phyloP scores from a whole-genome alignment of 2,113 vertebrate species.

The Caloenas nicobarica region DNA sequence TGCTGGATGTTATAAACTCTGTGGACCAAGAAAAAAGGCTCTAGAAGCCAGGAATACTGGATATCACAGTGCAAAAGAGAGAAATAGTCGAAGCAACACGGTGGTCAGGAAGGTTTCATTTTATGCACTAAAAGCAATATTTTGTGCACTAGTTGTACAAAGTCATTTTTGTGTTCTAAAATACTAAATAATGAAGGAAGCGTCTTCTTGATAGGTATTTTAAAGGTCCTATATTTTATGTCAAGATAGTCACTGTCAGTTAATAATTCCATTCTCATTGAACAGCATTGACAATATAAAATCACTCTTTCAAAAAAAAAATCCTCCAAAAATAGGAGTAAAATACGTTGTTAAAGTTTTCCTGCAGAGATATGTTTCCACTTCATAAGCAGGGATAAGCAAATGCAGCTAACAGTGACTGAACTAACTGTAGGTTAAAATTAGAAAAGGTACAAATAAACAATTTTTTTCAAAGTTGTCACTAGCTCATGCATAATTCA shows the following conservation, averaged over 20 bases:
- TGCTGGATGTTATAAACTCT: neutral
- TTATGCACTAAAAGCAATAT: neutral
- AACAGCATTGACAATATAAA: neutral
- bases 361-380: neutral
- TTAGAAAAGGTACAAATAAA: conserved; percentile 18
- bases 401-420: neutral
- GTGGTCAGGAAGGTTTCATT: neutral
- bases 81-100: neutral
- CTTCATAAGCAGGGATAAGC: neutral
- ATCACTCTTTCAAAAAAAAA: neutral
- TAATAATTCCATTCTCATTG: neutral
- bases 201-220: neutral
- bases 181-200: neutral
- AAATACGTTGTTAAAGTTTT: neutral
- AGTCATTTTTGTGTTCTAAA: neutral
- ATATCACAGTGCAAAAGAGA: neutral
- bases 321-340: neutral
- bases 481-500: conserved; percentile 2
- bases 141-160: neutral
- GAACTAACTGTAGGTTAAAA: conserved; percentile 2
- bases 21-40: neutral
- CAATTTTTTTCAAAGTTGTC: neutral
- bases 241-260: neutral
- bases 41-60: neutral
- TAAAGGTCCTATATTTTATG: neutral